These are phyloP conservation scores for Creontiades dilutus DNA, from an alignment of 2,888 invertebrate genomes.

Conservation along the genomic window DNA sequence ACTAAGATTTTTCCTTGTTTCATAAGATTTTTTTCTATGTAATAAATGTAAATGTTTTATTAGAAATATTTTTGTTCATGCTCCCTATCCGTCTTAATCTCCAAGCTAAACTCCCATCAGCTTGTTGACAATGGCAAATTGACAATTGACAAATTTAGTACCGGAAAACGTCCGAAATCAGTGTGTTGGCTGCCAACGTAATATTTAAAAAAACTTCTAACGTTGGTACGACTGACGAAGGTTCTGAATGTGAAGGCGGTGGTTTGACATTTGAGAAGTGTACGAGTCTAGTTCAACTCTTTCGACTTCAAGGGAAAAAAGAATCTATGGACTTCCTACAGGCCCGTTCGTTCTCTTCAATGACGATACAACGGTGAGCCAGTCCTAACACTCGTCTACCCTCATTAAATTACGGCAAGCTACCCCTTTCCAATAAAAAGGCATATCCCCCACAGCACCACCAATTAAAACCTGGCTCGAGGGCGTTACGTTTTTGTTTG, in stretches of 20 bases:
- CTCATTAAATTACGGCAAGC: conserved; percentile 39
- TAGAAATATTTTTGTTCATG: too few relatives aligned
- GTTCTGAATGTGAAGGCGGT: not conserved
- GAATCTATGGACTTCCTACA: not conserved
- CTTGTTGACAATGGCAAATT: too few relatives aligned
- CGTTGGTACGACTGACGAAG: not conserved
- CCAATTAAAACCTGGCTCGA: conserved; percentile 68
- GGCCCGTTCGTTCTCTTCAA: not conserved
- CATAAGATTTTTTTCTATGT: too few relatives aligned
- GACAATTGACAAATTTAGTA: too few relatives aligned
- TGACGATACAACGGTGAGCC: conserved; percentile 27
- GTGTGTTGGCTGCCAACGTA: too few relatives aligned
- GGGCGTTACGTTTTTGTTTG: conserved; percentile 63
- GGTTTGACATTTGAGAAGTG: not conserved
- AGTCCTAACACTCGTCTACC: conserved; percentile 32
- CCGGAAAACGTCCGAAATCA: too few relatives aligned
- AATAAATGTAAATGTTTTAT: too few relatives aligned
- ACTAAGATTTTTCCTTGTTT: too few relatives aligned
- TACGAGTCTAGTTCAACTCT: not conserved
- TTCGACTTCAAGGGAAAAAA: not conserved
- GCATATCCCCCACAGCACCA: conserved; percentile 11
- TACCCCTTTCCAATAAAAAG: conserved; percentile 54
- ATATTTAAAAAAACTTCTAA: too few relatives aligned
- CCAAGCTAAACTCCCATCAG: too few relatives aligned
- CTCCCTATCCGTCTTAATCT: too few relatives aligned